Conservation (phyloP, 1,140 invertebrate genomes). For the Eulimnadia texana region DNA sequence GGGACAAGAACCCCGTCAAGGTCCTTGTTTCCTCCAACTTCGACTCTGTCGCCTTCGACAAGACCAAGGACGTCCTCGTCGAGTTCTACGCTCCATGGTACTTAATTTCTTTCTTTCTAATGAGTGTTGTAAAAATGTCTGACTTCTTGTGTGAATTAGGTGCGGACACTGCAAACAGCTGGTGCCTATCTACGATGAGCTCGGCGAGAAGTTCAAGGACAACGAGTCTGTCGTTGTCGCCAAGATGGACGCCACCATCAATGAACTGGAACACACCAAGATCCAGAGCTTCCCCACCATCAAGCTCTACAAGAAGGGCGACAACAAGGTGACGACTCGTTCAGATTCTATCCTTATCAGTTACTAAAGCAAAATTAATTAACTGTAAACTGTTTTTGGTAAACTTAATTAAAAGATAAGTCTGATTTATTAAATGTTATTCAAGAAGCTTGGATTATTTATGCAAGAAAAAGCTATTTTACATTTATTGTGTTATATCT, state of each 20-base stretch:
- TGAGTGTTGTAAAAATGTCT: background rate
- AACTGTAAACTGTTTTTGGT: no score
- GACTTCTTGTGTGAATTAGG: background rate
- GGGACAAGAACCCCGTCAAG: conserved; percentile 92
- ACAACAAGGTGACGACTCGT: conserved; percentile 64
- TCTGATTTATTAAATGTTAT: no score
- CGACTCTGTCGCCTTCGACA: conserved; percentile 78
- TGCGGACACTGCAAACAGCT: conserved; percentile 94
- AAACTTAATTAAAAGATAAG: no score
- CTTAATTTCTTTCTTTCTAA: conserved; percentile 19
- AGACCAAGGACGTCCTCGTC: conserved; percentile 83
- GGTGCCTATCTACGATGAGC: conserved; percentile 84
- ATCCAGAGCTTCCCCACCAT: conserved; percentile 93
- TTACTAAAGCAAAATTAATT: no score
- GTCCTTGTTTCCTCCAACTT: conserved; percentile 91
- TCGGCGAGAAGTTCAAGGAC: conserved; percentile 75
- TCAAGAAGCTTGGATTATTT: no score
- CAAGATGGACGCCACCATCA: conserved; percentile 96
- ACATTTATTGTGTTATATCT: no score
- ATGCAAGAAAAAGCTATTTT: no score
- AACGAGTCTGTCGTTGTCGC: conserved; percentile 77
- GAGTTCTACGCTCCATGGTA: conserved; percentile 98
- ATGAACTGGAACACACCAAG: conserved; percentile 90
- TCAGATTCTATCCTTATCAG: no score
- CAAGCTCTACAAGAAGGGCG: conserved; percentile 82